Evolutionary conservation across 2,888 invertebrate species (phyloP).

Genomic region (Margaritifera margaritifera): DNA sequence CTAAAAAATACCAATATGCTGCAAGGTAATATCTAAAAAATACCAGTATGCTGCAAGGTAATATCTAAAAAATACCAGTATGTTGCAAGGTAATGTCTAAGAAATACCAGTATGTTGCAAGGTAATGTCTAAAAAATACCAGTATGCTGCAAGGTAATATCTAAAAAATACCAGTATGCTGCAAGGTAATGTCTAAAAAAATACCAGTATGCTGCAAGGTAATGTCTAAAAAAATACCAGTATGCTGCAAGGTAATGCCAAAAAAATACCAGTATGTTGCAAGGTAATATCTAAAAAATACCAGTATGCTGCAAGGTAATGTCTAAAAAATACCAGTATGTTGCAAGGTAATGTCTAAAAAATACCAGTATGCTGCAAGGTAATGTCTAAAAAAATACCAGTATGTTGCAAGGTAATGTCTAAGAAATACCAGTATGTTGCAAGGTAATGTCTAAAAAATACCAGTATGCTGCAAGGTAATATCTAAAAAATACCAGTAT

Average conservation of each 20-base stretch:
- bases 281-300: constrained; percentile 86
- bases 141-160: constrained; percentile 83
- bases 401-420: constrained; percentile 82
- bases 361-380: constrained; percentile 88
- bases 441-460: constrained; percentile 84
- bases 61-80: constrained; percentile 92
- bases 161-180: constrained; percentile 93
- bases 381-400: constrained; percentile 89
- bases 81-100: constrained; percentile 82
- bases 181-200: constrained; percentile 83
- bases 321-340: constrained; percentile 94
- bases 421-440: constrained; percentile 93
- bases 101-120: constrained; percentile 89
- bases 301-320: constrained; percentile 82
- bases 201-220: constrained; percentile 86
- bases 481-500: constrained; percentile 93
- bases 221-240: constrained; percentile 89
- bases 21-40: constrained; percentile 83
- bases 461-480: constrained; percentile 83
- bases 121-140: constrained; percentile 86
- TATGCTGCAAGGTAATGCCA: constrained; percentile 83
- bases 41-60: constrained; percentile 85
- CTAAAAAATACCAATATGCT: constrained; percentile 93
- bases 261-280: constrained; percentile 93
- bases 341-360: constrained; percentile 82